A percentile compares a stretch with the other conserved stretches of the same genome.
These are phyloP conservation scores for Tetraneura akinire DNA, from an alignment of 1,140 invertebrate species.

Conservation along the genomic window DNA sequence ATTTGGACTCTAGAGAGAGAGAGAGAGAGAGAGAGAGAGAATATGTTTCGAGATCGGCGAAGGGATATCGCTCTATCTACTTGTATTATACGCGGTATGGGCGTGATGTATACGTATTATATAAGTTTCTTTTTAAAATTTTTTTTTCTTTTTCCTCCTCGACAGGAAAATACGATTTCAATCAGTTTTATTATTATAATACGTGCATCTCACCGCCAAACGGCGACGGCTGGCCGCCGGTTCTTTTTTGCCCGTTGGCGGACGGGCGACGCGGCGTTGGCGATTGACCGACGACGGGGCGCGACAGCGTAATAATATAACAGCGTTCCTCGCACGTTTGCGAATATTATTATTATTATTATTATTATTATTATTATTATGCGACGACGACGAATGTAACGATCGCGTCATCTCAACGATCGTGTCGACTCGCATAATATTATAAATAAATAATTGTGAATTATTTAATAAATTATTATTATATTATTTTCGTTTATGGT, in stretches of 20 bases:
- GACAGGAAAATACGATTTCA: background rate
- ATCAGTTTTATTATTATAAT: background rate
- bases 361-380: too few relatives aligned
- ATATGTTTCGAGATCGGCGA: too few relatives aligned
- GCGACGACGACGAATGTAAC: slow-evolving; percentile 10
- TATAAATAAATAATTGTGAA: too few relatives aligned
- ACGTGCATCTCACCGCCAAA: background rate
- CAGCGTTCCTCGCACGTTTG: background rate
- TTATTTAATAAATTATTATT: too few relatives aligned
- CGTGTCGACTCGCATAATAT: background rate
- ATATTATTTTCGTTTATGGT: too few relatives aligned
- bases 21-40: too few relatives aligned
- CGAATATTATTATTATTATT: background rate
- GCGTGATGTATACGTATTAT: too few relatives aligned
- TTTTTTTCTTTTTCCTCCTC: too few relatives aligned
- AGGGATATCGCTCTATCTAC: too few relatives aligned
- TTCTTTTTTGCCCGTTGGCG: background rate
- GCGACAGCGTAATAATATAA: background rate
- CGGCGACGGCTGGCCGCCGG: background rate
- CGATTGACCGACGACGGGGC: slow-evolving; percentile 33
- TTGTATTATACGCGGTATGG: too few relatives aligned
- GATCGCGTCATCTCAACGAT: background rate
- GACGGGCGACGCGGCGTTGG: background rate
- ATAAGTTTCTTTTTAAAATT: too few relatives aligned
- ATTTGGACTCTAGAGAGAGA: too few relatives aligned